Evolutionary conservation across 2,797 vertebrate species (phyloP), one percentile per base, ranked within the genome.

Genomic region (Loriculus beryllinus): DNA sequence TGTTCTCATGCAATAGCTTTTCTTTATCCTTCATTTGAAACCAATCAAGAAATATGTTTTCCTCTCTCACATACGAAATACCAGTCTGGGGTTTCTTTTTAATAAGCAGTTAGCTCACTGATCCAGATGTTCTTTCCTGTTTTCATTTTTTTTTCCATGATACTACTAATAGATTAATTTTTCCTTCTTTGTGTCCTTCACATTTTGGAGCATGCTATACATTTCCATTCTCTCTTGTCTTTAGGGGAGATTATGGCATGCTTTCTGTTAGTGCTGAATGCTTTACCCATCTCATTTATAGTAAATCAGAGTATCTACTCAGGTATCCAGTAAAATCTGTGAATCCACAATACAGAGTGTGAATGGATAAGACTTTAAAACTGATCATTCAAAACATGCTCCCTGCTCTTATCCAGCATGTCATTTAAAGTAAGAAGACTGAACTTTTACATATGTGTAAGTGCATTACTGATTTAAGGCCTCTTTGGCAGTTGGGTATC

Each of bases 21-120:
- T 94, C 75, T 86, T 95, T 88, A 85, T 95, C 42, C 64, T 95
- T 96, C 95, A 93, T 96, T 97, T 95, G 91, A 96, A 97, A 96
- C 91, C 75, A 91, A 92, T 95, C 35, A 51, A 88, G 88, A 95
- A 71, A 78, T 86, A 57, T 57, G 26, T 31, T 90, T 86, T 95
- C 75, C 39, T 12, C 83, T 92, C 63, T 74, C 63, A 26, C 59
- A n/a, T 43, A 79, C 76, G 42, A 75, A 92, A 85, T 80, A 79
- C 33, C 21, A 68, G n/a, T 94, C 76, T 83, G 33, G 4, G 3
- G 0, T 0, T 68, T 74, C 2, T 77, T 76, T 78, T 88, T 82
- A 35, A 26, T 19, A 82, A 95, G 85, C 49, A 95, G 22, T 91
- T 87, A 84, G 69, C 59, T 95, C 84, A 62, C 70, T 85, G 18